Evolutionary conservation across 2,113 vertebrate genomes (phyloP), one percentile per base, ranked within the genome.

Genomic region (Trogon melanurus): DNA sequence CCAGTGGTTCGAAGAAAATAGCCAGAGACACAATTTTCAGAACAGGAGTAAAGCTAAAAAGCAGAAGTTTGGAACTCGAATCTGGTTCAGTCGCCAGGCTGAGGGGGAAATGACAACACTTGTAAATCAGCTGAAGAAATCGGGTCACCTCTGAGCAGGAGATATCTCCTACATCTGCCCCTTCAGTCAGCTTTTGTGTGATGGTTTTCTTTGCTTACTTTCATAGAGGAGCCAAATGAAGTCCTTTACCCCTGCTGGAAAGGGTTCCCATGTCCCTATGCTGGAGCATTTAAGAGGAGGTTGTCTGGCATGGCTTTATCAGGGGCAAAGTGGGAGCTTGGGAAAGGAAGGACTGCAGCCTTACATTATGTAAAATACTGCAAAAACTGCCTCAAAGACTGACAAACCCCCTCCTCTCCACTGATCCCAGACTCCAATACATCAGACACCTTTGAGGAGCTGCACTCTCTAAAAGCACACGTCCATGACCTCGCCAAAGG

Each of bases 331-430:
- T 7, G 16, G 30, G 50, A 84, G 14, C 13, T 36, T 38, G 38
- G 36, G 25, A 51, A 41, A 14, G 47, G 62, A 13, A 51, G 36
- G 8, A 30, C 10, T 26, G 16, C 15, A 71, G 70, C 16, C 44
- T 6, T 2, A 2, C 12, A 17, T 23, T 60, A 13, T 3, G 12
- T 15, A 15, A 78, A 79, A 58, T 4, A 22, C n/a, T 23, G 22
- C 11, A 47, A 60, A 80, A 78, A 4, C 5, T 23, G 16, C 60
- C 22, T 0, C 3, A 5, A 30, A 36, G 1, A 7, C 7, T 10
- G 41, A 9, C 21, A 25, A 41, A 9, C 5, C 4, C 18, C 5
- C 19, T 76, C 3, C 29, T 81, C 20, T 26, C 16, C 61, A 2
- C 6, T 23, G 4, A 5, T 5, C 18, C 15, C 19, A 27, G 20